Conservation (phyloP, 2,113 vertebrate species). For the Plecturocebus donacophilus region DNA sequence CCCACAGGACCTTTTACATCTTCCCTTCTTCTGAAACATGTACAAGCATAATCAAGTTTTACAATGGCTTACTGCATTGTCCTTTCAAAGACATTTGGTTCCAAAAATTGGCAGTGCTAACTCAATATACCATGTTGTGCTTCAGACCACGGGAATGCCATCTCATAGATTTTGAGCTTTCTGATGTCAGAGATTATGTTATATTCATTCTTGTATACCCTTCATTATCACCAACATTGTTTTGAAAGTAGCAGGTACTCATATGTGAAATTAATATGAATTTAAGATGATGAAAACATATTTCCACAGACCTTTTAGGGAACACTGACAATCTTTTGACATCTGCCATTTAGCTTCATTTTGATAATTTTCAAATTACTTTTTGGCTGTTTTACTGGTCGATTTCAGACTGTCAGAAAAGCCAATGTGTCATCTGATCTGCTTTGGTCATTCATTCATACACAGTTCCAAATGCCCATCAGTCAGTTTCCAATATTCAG, state of each 20-base stretch:
- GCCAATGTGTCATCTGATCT: constrained; percentile 52
- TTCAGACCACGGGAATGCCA: fast-evolving
- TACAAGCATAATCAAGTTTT: background rate
- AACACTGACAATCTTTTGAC: constrained; percentile 60
- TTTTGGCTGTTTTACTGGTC: constrained; percentile 49
- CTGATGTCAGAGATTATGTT: background rate
- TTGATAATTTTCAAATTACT: constrained; percentile 59
- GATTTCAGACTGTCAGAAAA: constrained; percentile 68
- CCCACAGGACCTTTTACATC: background rate
- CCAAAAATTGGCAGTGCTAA: background rate
- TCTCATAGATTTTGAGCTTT: background rate
- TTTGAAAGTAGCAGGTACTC: background rate
- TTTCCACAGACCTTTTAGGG: background rate
- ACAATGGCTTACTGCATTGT: background rate
- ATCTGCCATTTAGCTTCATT: constrained; percentile 74
- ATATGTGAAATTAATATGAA: background rate
- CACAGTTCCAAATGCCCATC: constrained; percentile 68
- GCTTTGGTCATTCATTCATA: constrained; percentile 49
- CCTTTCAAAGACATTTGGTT: background rate
- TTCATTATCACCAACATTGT: background rate
- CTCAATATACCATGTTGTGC: too few relatives aligned
- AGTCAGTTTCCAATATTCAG: constrained; percentile 50
- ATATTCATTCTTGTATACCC: background rate
- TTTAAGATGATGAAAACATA: constrained; percentile 17
- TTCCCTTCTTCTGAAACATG: background rate